Evolutionary conservation across 2,113 vertebrate species (phyloP).

Genomic region (Mirounga angustirostris): DNA sequence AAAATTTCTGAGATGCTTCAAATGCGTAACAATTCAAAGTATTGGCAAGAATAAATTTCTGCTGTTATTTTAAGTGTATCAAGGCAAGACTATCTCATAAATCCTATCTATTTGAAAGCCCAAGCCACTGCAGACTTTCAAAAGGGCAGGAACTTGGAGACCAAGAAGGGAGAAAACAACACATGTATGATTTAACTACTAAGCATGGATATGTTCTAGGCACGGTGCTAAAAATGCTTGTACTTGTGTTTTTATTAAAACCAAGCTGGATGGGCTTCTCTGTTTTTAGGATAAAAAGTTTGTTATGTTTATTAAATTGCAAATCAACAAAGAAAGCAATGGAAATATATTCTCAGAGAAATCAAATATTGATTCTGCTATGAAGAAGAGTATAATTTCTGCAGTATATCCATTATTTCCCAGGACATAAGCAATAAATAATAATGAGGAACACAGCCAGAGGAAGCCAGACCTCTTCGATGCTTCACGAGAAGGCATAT

Average conservation of each 20-base stretch:
- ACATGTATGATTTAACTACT: neutral
- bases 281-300: constrained; percentile 11
- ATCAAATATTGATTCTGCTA: neutral
- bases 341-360: neutral
- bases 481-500: neutral
- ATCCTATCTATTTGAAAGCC: neutral
- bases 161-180: neutral
- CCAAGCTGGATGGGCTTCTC: neutral
- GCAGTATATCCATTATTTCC: neutral
- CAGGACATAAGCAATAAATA: neutral
- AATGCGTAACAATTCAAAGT: neutral
- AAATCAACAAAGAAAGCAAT: neutral
- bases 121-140: neutral
- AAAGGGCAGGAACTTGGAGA: neutral
- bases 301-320: neutral
- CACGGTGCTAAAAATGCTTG: neutral
- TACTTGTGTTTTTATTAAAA: constrained; percentile 22
- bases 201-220: neutral
- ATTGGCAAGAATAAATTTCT: neutral
- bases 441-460: neutral
- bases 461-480: neutral
- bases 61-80: neutral
- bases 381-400: neutral
- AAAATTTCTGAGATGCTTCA: neutral
- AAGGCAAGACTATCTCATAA: neutral